Evolutionary conservation across 2,797 vertebrate species (phyloP).

Genomic region (Brachyrhaphis roseni): DNA sequence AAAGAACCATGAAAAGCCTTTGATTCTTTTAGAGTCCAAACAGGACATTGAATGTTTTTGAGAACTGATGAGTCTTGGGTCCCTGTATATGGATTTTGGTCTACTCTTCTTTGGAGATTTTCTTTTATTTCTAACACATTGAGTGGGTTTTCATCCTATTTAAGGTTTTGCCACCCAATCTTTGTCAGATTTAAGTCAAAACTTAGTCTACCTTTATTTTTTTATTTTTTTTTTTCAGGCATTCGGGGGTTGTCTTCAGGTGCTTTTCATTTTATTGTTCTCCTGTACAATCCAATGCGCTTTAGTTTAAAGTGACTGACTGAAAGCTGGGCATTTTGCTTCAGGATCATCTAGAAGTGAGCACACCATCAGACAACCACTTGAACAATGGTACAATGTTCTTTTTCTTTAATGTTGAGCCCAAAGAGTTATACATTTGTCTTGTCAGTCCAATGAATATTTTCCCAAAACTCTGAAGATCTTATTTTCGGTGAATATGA

Average conservation of each 20-base stretch:
- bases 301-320: background rate
- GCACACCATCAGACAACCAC: background rate
- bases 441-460: background rate
- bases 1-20: background rate
- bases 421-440: background rate
- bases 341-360: background rate
- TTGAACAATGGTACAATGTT: background rate
- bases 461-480: background rate
- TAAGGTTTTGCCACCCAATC: background rate
- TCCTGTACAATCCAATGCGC: background rate
- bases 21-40: background rate
- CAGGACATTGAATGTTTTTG: background rate
- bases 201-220: background rate
- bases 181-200: background rate
- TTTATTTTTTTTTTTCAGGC: background rate
- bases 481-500: background rate
- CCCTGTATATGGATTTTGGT: background rate
- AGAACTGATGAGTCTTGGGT: background rate
- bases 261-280: background rate
- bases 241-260: background rate
- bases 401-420: background rate
- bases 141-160: background rate
- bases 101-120: background rate
- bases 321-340: background rate
- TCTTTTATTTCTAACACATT: background rate